Conservation (phyloP, 1,140 invertebrate genomes). For the Megalopta genalis region DNA sequence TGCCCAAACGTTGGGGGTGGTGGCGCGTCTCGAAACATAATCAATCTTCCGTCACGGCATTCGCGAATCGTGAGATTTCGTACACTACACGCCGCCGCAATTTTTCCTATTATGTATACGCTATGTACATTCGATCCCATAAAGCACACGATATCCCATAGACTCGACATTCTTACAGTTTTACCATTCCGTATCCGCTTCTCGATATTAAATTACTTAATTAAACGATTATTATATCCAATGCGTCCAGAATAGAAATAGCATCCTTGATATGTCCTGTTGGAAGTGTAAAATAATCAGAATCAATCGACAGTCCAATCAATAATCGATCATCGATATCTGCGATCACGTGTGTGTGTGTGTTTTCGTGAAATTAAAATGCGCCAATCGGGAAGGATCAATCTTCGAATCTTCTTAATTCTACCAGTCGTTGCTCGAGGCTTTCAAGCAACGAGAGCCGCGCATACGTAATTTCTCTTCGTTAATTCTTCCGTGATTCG, state of each 20-base stretch:
- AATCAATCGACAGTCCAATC: background rate
- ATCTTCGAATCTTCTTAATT: background rate
- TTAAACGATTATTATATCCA: background rate
- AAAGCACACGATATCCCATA: conserved; percentile 32
- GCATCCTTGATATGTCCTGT: conserved; percentile 10
- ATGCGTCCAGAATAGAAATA: background rate
- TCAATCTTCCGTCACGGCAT: conserved; percentile 24
- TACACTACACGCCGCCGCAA: conserved; percentile 22
- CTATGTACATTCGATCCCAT: conserved; percentile 36
- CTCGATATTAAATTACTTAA: background rate
- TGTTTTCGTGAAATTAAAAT: no score
- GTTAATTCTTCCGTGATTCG: background rate
- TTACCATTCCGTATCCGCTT: background rate
- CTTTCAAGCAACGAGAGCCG: no score
- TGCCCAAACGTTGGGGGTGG: background rate
- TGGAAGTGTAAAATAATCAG: background rate
- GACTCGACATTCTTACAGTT: background rate
- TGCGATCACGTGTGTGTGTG: no score
- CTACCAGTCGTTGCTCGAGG: no score
- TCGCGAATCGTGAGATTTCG: conserved; percentile 32
- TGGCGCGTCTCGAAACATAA: conserved; percentile 32
- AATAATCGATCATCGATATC: no score
- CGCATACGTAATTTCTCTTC: background rate
- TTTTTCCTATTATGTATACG: conserved; percentile 34
- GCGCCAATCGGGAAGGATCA: background rate